phyloP scores from a whole-genome alignment of 2,888 invertebrate species.

The Hirtodrosophila duncani region DNA sequence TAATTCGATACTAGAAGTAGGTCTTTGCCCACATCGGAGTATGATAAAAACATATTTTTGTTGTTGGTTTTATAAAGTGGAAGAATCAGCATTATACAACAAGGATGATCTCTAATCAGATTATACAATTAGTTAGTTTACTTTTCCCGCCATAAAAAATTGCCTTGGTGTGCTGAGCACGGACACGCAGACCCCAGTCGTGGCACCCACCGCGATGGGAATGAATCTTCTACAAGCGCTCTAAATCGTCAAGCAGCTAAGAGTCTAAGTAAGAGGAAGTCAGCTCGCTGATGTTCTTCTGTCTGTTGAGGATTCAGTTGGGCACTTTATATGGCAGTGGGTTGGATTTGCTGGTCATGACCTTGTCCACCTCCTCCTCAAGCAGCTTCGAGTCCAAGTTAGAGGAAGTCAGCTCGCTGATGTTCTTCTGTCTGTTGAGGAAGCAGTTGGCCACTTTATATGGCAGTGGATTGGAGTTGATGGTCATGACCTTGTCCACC shows the following conservation, averaged over 20 bases:
- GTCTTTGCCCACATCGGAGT: no score
- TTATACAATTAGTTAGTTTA: conserved; percentile 81
- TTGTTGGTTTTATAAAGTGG: conserved; percentile 37
- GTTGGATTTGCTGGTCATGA: conserved; percentile 98
- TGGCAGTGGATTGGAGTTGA: conserved; percentile 98
- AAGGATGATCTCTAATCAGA: conserved; percentile 18
- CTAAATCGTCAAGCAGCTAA: conserved; percentile 99
- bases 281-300: conserved; percentile 98
- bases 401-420: conserved; percentile 98
- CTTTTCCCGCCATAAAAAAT: conserved; percentile 99
- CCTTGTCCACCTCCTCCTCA: conserved; percentile 98
- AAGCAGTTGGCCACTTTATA: conserved; percentile 99
- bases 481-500: conserved; percentile 98
- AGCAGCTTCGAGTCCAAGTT: no score
- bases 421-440: conserved; percentile 99
- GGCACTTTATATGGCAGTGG: conserved; percentile 99
- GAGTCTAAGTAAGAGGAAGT: conserved; percentile 96
- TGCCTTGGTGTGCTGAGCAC: conserved; percentile 99
- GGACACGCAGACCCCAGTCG: conserved; percentile 99
- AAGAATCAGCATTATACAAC: conserved; percentile 35
- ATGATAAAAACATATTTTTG: no score
- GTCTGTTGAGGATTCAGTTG: conserved; percentile 99
- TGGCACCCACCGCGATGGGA: conserved; percentile 99
- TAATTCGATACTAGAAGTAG: no score
- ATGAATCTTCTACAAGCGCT: conserved; percentile 99